Percentiles rank a stretch among this genome's conserved stretches.
These are phyloP conservation scores for Daubentonia madagascariensis DNA, from an alignment of 2,113 vertebrate species.

Conservation along the genomic window DNA sequence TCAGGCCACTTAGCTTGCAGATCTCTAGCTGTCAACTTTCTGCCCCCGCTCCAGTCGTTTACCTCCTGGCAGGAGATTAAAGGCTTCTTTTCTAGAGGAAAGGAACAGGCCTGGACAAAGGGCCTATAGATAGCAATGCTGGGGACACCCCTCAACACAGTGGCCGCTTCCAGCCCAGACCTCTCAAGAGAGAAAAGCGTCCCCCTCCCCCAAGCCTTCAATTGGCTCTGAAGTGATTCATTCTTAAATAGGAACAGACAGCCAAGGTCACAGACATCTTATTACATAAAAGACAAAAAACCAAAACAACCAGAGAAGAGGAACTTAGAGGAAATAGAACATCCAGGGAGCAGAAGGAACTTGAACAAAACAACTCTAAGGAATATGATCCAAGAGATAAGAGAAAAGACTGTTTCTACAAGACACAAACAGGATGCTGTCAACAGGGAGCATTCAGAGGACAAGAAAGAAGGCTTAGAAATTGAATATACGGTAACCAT, in stretches of 20 bases:
- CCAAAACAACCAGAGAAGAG: slow-evolving; percentile 58
- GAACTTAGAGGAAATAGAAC: slow-evolving; percentile 48
- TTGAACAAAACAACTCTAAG: slow-evolving; percentile 30
- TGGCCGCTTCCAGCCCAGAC: not conserved
- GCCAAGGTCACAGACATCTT: slow-evolving; percentile 43
- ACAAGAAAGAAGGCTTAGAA: not conserved
- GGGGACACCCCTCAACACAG: not conserved
- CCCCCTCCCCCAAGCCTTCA: not conserved
- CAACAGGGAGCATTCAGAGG: not conserved
- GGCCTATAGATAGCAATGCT: not conserved
- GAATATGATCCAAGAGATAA: not conserved
- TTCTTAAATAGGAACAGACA: slow-evolving; percentile 8
- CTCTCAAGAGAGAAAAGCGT: not conserved
- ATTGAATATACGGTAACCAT: not conserved
- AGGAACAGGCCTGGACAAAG: not conserved
- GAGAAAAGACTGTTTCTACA: not conserved
- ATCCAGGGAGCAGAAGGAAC: not conserved
- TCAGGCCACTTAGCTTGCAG: not conserved
- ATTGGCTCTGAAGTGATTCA: not conserved
- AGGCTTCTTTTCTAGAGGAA: not conserved
- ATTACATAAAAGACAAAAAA: slow-evolving; percentile 34
- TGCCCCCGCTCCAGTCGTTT: not conserved
- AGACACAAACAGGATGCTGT: slow-evolving; percentile 12
- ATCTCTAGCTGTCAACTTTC: not conserved
- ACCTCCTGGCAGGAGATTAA: not conserved